Evolutionary conservation across 2,113 vertebrate genomes (phyloP).

Genomic region (Oceanodroma tethys): DNA sequence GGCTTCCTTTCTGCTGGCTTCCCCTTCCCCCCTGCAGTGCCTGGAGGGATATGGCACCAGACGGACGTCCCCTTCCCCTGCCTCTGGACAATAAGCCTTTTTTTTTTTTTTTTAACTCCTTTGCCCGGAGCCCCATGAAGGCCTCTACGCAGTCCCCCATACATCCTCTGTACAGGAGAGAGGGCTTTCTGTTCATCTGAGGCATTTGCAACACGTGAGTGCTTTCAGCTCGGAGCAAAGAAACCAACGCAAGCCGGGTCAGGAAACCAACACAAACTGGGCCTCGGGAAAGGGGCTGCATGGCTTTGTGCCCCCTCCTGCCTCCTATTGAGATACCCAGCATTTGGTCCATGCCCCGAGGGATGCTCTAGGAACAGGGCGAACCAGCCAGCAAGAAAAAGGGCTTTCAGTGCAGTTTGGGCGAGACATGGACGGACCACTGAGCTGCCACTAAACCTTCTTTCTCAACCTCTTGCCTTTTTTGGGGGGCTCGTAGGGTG

Average conservation of each 20-base stretch:
- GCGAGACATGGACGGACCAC: neutral
- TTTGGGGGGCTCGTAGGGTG: rapidly evolving
- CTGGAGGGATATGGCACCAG: neutral
- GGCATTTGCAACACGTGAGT: neutral
- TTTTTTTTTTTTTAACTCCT: neutral
- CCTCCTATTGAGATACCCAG: neutral
- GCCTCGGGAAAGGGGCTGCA: neutral
- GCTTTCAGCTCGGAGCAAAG: neutral
- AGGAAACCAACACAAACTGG: neutral
- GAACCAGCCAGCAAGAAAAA: neutral
- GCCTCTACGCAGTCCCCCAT: rapidly evolving
- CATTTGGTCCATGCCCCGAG: neutral
- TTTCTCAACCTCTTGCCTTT: neutral
- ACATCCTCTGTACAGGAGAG: neutral
- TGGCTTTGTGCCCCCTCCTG: neutral
- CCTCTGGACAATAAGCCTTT: neutral
- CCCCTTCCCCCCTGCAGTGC: neutral
- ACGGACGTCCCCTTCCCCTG: neutral
- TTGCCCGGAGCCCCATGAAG: neutral
- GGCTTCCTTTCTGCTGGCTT: neutral
- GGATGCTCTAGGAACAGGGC: neutral
- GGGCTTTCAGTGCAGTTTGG: neutral
- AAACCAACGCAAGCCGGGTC: neutral
- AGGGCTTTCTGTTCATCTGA: neutral
- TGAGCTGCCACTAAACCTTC: neutral